These are phyloP conservation scores for Drosophila helvetica DNA, from an alignment of 2,888 invertebrate genomes.

Conservation along the genomic window DNA sequence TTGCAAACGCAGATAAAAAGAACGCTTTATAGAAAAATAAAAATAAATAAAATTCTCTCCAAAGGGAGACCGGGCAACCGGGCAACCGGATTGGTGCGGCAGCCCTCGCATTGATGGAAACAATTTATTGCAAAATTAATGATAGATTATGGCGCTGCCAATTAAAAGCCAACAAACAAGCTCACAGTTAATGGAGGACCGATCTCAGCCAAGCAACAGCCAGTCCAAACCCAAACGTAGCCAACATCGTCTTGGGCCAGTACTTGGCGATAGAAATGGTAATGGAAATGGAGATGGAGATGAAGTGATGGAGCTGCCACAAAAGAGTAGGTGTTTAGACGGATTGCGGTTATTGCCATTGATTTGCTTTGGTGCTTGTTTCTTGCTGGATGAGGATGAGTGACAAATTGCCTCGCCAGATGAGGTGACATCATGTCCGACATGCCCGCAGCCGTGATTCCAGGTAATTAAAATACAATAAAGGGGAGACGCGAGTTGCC, in stretches of 20 bases:
- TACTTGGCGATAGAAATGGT: conserved; percentile 23
- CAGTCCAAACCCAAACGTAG: neutral
- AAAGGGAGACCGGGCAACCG: conserved; percentile 7
- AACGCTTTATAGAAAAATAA: conserved; percentile 76
- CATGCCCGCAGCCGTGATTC: conserved; percentile 45
- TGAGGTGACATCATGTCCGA: conserved; percentile 68
- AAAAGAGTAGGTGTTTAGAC: conserved; percentile 73
- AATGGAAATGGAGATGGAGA: conserved; percentile 11
- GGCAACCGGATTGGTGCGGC: conserved; percentile 67
- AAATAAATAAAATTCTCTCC: conserved; percentile 70
- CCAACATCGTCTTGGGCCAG: neutral
- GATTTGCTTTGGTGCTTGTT: conserved; percentile 47
- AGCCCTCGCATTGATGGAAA: conserved; percentile 75
- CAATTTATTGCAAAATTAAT: conserved; percentile 79
- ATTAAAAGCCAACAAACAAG: conserved; percentile 79
- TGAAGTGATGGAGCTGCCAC: conserved; percentile 16
- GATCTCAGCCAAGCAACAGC: conserved; percentile 25
- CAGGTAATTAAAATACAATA: conserved; percentile 71
- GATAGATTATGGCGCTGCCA: conserved; percentile 79
- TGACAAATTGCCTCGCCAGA: conserved; percentile 64
- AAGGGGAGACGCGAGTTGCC: conserved; percentile 30
- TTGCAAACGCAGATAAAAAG: conserved; percentile 79
- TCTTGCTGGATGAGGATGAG: conserved; percentile 38
- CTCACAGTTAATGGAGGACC: conserved; percentile 70
- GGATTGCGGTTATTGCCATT: conserved; percentile 59